phyloP scores from a whole-genome alignment of 2,888 invertebrate species.

The Thumatha senex region DNA sequence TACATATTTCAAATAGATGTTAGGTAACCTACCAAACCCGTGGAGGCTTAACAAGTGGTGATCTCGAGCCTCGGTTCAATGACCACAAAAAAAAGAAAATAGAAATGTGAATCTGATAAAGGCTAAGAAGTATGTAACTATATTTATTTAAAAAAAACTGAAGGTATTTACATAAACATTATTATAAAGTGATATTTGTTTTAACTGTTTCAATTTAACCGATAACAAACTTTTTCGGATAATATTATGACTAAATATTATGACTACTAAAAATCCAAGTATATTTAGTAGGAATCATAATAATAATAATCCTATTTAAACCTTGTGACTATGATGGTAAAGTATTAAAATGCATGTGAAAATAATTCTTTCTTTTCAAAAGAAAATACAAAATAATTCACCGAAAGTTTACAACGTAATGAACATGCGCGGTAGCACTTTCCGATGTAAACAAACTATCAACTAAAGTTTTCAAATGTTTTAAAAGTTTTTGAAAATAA shows the following conservation, averaged over 20 bases:
- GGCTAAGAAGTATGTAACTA: slow-evolving; percentile 8
- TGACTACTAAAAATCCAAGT: too few species aligned
- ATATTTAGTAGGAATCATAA: too few species aligned
- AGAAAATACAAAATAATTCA: too few species aligned
- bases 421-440: slow-evolving; percentile 72
- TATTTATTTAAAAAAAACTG: not conserved
- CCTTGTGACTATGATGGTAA: too few species aligned
- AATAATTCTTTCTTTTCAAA: slow-evolving; percentile 1
- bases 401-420: slow-evolving; percentile 19
- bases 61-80: slow-evolving; percentile 57
- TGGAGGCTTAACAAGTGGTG: slow-evolving; percentile 49
- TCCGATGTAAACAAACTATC: slow-evolving; percentile 74
- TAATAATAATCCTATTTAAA: too few species aligned
- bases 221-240: too few species aligned
- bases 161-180: not conserved
- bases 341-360: not conserved
- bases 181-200: too few species aligned
- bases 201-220: too few species aligned
- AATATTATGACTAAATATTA: too few species aligned
- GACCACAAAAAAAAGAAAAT: slow-evolving; percentile 49
- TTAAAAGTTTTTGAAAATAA: slow-evolving; percentile 55
- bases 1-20: not conserved
- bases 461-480: too few species aligned
- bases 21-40: slow-evolving; percentile 12
- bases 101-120: slow-evolving; percentile 4